A percentile compares a stretch with the other conserved stretches of the same genome.
Evolutionary conservation across 2,797 vertebrate species (phyloP).

Genomic region (Pangasius sanitwongsei): DNA sequence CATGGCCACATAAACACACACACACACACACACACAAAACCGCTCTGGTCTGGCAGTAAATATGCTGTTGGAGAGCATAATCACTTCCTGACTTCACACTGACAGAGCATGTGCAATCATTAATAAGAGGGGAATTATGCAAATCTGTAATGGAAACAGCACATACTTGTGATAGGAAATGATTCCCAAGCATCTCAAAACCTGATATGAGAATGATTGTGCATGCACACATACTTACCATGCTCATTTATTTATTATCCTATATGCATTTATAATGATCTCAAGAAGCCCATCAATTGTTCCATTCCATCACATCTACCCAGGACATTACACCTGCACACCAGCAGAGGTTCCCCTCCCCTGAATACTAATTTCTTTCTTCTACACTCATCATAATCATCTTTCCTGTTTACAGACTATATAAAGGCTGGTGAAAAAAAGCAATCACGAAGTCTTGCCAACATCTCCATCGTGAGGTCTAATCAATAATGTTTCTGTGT

Average conservation of each 20-base stretch:
- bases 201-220: slow-evolving; percentile 28
- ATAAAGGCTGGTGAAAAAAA: background rate
- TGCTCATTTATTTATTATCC: slow-evolving; percentile 8
- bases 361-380: background rate
- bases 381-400: background rate
- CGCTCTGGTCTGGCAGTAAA: slow-evolving; percentile 22
- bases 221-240: background rate
- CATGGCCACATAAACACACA: background rate
- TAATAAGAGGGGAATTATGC: slow-evolving; percentile 36
- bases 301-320: background rate
- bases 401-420: background rate
- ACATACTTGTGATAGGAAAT: slow-evolving; percentile 32
- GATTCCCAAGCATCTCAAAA: slow-evolving; percentile 10
- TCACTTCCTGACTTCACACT: slow-evolving; percentile 36
- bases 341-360: background rate
- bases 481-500: background rate
- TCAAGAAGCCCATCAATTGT: background rate
- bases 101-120: background rate
- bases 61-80: slow-evolving; percentile 31
- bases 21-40: background rate
- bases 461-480: background rate
- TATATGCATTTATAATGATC: background rate
- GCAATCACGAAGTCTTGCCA: background rate
- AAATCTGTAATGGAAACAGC: slow-evolving; percentile 30
- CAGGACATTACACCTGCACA: background rate